Evolutionary conservation across 35 echinoderm and acorn worm species (phyloP).

Genomic region (Apostichopus parvimensis): DNA sequence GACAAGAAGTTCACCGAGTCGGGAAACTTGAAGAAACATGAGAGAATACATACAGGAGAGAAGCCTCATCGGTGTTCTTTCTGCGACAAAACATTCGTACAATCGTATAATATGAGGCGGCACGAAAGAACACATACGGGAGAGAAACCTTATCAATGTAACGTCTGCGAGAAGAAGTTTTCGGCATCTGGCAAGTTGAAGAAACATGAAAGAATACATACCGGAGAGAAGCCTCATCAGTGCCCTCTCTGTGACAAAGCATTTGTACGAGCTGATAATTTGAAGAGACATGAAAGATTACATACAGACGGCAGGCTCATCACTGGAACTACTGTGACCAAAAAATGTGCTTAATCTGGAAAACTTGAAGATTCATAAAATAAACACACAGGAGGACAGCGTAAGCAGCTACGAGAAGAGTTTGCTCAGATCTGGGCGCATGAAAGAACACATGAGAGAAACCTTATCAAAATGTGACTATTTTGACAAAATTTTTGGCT

Average conservation of each 20-base stretch:
- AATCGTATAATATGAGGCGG: conserved; percentile 49
- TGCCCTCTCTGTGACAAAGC: conserved; percentile 41
- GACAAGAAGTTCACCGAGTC: conserved; percentile 29
- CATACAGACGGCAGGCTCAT: neutral
- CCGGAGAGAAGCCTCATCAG: conserved; percentile 43
- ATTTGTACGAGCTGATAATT: neutral
- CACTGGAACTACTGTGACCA: too few species aligned
- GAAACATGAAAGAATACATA: conserved; percentile 50
- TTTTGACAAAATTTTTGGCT: too few species aligned
- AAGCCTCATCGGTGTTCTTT: conserved; percentile 75
- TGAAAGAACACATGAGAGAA: too few species aligned
- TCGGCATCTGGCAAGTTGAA: conserved; percentile 20
- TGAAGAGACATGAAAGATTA: neutral
- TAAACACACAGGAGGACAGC: too few species aligned
- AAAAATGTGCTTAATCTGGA: too few species aligned
- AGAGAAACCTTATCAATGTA: conserved; percentile 72
- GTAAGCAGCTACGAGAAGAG: too few species aligned
- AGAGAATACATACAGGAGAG: conserved; percentile 70
- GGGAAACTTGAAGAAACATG: conserved; percentile 48
- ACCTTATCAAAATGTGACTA: too few species aligned
- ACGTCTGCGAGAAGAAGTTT: conserved; percentile 78
- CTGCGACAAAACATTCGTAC: conserved; percentile 60
- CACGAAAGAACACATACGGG: conserved; percentile 75
- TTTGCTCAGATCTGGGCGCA: too few species aligned
- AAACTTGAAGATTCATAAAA: too few species aligned